Conservation (phyloP, 2,113 vertebrate genomes). For the Sturnira hondurensis region DNA sequence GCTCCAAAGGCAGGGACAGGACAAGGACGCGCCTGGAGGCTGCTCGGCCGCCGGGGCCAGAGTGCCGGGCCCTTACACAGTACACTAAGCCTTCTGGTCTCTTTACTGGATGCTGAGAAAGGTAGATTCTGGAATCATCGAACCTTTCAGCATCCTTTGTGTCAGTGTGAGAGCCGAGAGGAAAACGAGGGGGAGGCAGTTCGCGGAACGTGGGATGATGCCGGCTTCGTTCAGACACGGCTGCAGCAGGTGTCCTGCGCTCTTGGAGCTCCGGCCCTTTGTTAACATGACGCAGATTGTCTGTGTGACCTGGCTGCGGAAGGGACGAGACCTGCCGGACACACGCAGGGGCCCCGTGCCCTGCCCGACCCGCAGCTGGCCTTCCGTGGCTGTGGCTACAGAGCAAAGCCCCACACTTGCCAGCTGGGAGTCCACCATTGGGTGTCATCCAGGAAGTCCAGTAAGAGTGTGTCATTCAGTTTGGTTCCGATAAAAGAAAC, state of each 20-base stretch:
- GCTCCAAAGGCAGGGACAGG: not conserved
- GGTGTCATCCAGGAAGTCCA: not conserved
- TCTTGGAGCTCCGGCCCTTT: not conserved
- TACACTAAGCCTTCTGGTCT: not conserved
- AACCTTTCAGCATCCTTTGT: not conserved
- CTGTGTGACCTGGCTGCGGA: not conserved
- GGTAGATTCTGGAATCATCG: not conserved
- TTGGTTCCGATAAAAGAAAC: slow-evolving; percentile 28
- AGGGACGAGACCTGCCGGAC: not conserved
- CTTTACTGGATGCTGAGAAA: not conserved
- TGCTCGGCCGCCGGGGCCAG: not conserved
- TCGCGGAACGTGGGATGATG: not conserved
- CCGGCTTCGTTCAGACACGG: not conserved
- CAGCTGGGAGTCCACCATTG: not conserved
- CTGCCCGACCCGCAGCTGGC: no score
- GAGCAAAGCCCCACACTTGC: not conserved
- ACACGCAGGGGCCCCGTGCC: not conserved
- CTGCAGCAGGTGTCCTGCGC: not conserved
- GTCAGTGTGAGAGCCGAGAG: not conserved
- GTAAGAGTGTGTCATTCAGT: not conserved
- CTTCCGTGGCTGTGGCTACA: not conserved
- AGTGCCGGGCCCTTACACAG: not conserved
- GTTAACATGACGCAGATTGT: not conserved
- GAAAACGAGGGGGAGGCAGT: not conserved
- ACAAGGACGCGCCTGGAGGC: rapidly evolving